Conservation (phyloP, 2,113 vertebrate genomes). For the Anoura caudifer region DNA sequence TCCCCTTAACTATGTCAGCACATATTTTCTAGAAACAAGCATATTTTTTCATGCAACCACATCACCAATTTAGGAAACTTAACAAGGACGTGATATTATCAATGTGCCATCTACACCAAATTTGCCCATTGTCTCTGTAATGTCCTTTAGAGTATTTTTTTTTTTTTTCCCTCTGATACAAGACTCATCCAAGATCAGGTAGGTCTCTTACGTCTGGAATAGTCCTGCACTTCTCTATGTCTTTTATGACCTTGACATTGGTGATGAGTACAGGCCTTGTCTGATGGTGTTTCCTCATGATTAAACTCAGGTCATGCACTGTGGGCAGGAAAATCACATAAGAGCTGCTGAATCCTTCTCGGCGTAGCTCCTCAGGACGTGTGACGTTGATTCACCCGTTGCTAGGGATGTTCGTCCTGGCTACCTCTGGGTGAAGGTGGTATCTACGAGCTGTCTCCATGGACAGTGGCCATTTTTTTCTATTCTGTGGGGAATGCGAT, state of each 20-base stretch:
- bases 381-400: rapidly evolving
- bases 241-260: not conserved
- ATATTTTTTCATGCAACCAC: not conserved
- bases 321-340: not conserved
- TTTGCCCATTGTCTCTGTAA: not conserved
- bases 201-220: not conserved
- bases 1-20: not conserved
- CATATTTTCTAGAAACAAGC: not conserved
- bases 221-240: not conserved
- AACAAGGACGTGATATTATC: too few relatives aligned
- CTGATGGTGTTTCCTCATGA: not conserved
- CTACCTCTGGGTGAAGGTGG: too few relatives aligned
- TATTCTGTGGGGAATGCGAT: not conserved
- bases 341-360: too few relatives aligned
- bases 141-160: not conserved
- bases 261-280: not conserved
- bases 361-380: not conserved
- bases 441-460: not conserved
- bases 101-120: too few relatives aligned
- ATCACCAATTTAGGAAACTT: not conserved
- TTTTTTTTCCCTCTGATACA: not conserved
- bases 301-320: not conserved
- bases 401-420: rapidly evolving
- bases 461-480: not conserved
- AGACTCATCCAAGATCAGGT: not conserved